Evolutionary conservation across 2,113 vertebrate genomes (phyloP).

Genomic region (Periophthalmodon schlosseri): DNA sequence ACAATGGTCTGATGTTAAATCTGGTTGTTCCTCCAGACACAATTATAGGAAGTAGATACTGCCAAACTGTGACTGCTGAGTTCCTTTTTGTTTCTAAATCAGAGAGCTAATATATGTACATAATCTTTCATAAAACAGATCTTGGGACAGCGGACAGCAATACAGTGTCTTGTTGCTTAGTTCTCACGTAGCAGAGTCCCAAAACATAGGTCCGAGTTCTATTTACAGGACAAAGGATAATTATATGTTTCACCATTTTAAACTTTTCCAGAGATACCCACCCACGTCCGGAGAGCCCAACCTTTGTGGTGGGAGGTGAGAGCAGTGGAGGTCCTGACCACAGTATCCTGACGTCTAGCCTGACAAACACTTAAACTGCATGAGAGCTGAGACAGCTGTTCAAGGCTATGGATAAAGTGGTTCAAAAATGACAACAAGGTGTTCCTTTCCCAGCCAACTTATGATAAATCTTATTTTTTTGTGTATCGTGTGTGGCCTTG

Average conservation of each 20-base stretch:
- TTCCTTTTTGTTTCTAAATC: slow-evolving; percentile 38
- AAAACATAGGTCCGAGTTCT: slow-evolving; percentile 37
- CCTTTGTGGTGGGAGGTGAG: slow-evolving; percentile 27
- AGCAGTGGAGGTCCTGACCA: slow-evolving; percentile 1
- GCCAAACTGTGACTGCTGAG: not conserved
- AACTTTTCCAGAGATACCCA: slow-evolving; percentile 33
- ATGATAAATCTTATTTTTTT: not conserved
- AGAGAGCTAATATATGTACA: not conserved
- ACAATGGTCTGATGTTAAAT: not conserved
- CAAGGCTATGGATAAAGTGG: not conserved
- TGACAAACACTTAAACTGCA: not conserved
- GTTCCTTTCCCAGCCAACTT: not conserved
- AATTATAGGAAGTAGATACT: not conserved
- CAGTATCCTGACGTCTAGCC: not conserved
- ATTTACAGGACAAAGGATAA: slow-evolving; percentile 51
- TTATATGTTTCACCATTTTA: slow-evolving; percentile 37
- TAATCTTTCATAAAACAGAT: slow-evolving; percentile 8
- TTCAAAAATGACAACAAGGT: not conserved
- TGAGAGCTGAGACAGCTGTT: not conserved
- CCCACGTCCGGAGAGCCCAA: slow-evolving; percentile 37
- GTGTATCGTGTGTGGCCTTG: not conserved
- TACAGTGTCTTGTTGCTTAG: slow-evolving; percentile 30
- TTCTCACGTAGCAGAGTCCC: slow-evolving; percentile 22
- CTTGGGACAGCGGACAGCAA: slow-evolving; percentile 27
- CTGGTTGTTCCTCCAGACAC: not conserved